Conservation (phyloP, 2,113 vertebrate species). For the Trogon melanurus region DNA sequence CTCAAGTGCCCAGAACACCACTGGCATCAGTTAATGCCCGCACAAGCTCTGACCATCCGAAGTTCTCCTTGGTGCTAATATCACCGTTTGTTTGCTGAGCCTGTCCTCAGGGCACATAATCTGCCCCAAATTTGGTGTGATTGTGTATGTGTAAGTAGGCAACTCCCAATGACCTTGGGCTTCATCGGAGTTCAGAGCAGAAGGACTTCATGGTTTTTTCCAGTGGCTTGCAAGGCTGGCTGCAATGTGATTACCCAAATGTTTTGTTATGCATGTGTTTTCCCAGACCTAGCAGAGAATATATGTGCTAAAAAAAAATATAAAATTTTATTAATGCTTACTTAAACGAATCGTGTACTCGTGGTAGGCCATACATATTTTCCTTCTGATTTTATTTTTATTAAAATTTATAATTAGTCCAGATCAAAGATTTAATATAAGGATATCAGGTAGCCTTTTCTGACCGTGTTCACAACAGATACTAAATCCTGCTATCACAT, state of each 20-base stretch:
- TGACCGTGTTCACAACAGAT: conserved; percentile 10
- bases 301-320: neutral
- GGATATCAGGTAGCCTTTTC: neutral
- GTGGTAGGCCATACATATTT: neutral
- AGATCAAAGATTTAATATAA: conserved; percentile 9
- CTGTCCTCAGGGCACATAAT: neutral
- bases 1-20: neutral
- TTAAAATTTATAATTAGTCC: conserved; percentile 15
- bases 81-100: neutral
- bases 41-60: neutral
- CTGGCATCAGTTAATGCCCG: no score
- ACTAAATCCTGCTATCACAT: neutral
- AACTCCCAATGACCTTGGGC: neutral
- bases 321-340: neutral
- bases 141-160: neutral
- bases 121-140: neutral
- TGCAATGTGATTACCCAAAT: neutral
- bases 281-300: neutral
- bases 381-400: conserved; percentile 26
- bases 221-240: neutral
- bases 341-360: neutral
- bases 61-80: neutral
- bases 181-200: neutral
- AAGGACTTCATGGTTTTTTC: neutral
- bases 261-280: neutral